Evolutionary conservation across 23 tunicate genomes (phyloP).

Genomic region (Halocynthia roretzi): DNA sequence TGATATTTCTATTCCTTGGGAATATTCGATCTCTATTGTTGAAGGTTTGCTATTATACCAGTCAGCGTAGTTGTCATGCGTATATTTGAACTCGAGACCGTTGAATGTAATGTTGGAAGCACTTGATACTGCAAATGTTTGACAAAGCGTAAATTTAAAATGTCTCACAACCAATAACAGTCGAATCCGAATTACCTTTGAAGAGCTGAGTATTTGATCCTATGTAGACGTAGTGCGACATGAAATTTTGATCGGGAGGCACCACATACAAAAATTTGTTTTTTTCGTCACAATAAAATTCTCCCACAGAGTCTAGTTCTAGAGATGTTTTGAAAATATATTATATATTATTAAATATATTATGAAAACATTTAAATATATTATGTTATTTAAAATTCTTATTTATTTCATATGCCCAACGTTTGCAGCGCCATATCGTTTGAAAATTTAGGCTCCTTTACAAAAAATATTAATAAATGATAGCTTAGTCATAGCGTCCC

Average conservation of each 20-base stretch:
- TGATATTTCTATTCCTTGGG: neutral
- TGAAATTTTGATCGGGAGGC: constrained; percentile 33
- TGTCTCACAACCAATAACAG: no score
- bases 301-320: constrained; percentile 57
- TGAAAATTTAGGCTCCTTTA: no score
- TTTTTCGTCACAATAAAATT: constrained; percentile 42
- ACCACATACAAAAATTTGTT: constrained; percentile 7
- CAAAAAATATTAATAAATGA: no score
- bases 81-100: constrained; percentile 28
- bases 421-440: no score
- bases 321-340: neutral
- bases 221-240: constrained; percentile 29
- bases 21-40: constrained; percentile 12
- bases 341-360: no score
- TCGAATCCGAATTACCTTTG: neutral
- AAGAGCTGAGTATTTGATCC: constrained; percentile 21
- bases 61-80: constrained; percentile 23
- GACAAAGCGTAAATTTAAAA: no score
- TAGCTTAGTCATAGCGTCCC: no score
- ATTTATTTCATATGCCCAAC: no score
- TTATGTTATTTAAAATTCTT: no score
- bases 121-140: constrained; percentile 3
- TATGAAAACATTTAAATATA: no score
- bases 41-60: constrained; percentile 36
- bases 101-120: constrained; percentile 27